phyloP scores from a whole-genome alignment of 2,113 vertebrate genomes.

The Eira barbara region DNA sequence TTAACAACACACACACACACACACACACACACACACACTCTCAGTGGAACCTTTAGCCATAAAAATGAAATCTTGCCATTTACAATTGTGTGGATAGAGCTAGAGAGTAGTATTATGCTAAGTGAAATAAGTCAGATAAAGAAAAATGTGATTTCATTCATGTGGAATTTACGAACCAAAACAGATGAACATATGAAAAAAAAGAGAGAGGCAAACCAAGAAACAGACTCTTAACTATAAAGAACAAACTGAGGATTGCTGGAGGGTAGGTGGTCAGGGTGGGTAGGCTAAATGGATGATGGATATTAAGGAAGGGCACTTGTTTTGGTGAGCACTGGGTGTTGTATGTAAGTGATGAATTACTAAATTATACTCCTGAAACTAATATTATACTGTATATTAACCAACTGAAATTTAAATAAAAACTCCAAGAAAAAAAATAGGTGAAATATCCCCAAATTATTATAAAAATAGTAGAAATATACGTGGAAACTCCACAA shows the following conservation, averaged over 20 bases:
- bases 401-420: background rate
- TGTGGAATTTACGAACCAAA: background rate
- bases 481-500: background rate
- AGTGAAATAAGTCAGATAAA: background rate
- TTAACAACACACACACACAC: too few species aligned
- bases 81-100: background rate
- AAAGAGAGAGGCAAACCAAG: background rate
- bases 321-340: background rate
- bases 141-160: background rate
- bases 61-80: background rate
- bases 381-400: background rate
- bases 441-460: background rate
- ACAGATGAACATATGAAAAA: background rate
- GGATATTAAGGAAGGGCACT: background rate
- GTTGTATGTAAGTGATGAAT: background rate
- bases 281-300: background rate
- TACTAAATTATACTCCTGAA: background rate
- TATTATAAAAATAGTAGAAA: background rate
- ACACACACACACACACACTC: background rate
- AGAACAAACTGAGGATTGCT: background rate
- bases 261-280: background rate
- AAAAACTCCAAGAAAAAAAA: background rate
- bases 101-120: background rate
- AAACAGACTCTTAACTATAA: background rate
- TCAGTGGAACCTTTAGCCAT: background rate